Evolutionary conservation across 2,797 vertebrate genomes (phyloP), one percentile per base, ranked within the genome.

Genomic region (Clarias pachynema): DNA sequence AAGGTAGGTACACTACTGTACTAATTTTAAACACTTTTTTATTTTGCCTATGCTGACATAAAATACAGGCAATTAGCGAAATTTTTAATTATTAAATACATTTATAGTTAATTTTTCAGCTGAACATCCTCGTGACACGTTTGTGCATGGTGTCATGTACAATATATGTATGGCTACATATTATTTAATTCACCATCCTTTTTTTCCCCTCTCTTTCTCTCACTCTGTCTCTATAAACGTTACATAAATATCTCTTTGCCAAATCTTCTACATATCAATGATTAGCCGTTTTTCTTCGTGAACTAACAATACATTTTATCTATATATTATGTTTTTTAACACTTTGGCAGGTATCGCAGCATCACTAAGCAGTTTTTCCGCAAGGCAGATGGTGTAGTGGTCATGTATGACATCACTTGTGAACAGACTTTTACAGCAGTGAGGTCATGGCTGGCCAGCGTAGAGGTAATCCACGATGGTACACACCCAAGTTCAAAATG

Each of bases 331-430:
- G n/a, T 5, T 62, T 62, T 20, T 44, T 44, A 44, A 66, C 83
- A 2, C 29, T 12, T 53, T 83, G 87, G 1, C 90, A 99, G 98
- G 94, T 99, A 98, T 88, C 95, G 95, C 79, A 98, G 97, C 91
- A 97, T 99, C 91, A 97, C 97, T 65, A 98, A 97, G 87, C 98
- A 99, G 90, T 99, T 99, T 93, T 99, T 99, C 91, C 95, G 97
- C 57, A 98, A 98, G 92, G 97, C 96, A 0, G 98, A 99, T 0
- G 97, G 96, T 0, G 96, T 99, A 53, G 91, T 97, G 40, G 93
- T 99, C 85, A 97, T 98, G 94, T 99, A 99, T 24, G 97, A 99
- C 66, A 93, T 98, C 92, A 98, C 96, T 2, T 88, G 90, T 10
- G 95, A 94, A 91, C 93, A 94, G 84, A 97, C 96, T 0, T 99